Base-by-base conservation (phyloP, 2,888 invertebrate species). In the Acleris holmiana region DNA sequence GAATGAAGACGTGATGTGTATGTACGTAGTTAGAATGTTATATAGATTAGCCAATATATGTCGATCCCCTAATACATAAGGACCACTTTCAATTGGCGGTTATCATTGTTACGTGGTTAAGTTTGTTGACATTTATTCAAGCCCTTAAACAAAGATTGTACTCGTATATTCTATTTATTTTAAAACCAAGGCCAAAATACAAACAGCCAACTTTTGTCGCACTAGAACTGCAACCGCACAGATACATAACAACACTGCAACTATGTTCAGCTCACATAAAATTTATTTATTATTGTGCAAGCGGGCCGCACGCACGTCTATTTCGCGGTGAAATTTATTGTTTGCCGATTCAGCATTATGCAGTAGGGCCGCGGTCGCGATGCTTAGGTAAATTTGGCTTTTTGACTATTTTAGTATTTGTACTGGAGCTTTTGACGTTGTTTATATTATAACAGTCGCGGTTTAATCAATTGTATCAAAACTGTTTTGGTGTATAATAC, bases 251-350 rank as follows among this genome's bases (percentile, higher is more conserved):
- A 66, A 66, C 65, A 55, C 51, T 57, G 59, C 59, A 61, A 55
- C 56, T 61, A 64, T 25, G 60, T 59, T 69, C 69, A 67, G 35
- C 35, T 68, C 70, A 71, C 83, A 87, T 88, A 88, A 85, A 85
- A 81, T 83, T 80, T 88, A 88, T 89, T 88, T 89, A 88, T 88
- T 87, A 83, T 85, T 78, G 81, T 79, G 80, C 83, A 79, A 76
- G 83, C 73, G 71, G 72, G 77, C 77, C 78, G 83, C 84, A 88
- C 87, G 87, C 88, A 88, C 84, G 84, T 87, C 85, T 87, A 88
- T 89, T 89, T 83, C 76, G 85, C 80, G 76, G 73, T 79, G 70
- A 79, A 86, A 89, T 89, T 89, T 89, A 89, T 88, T 80, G 84
- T 82, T 79, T 82, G 86, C 82, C 83, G 82, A 89, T 84, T 84